These are phyloP conservation scores for Drosophila erecta DNA, from an alignment of 1,140 invertebrate species.

Conservation along the genomic window DNA sequence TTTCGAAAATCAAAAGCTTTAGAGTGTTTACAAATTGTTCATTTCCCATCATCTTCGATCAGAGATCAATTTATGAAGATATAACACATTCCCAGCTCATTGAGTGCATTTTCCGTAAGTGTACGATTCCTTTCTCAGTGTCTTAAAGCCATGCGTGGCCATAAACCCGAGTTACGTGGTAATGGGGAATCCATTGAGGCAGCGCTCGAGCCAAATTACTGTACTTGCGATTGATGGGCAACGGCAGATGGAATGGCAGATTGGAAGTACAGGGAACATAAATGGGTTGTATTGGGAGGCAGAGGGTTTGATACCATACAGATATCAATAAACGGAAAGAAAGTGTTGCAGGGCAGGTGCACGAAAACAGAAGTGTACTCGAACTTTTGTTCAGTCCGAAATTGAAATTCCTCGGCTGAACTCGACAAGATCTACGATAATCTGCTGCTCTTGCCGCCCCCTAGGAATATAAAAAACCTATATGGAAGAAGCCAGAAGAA, in stretches of 20 bases:
- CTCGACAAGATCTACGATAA: constrained; percentile 30
- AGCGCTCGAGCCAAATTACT: constrained; percentile 63
- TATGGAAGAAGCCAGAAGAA: constrained; percentile 4
- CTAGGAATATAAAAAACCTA: constrained; percentile 18
- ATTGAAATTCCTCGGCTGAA: constrained; percentile 41
- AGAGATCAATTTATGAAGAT: background rate
- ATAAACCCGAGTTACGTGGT: constrained; percentile 78
- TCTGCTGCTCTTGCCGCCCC: constrained; percentile 23
- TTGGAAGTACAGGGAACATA: constrained; percentile 6
- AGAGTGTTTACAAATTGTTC: background rate
- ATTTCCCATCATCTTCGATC: background rate
- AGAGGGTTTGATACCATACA: constrained; percentile 15
- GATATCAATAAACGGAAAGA: constrained; percentile 52
- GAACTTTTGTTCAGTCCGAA: constrained; percentile 10
- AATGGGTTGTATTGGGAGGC: constrained; percentile 3
- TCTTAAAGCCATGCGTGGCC: constrained; percentile 30
- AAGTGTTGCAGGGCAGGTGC: constrained; percentile 53
- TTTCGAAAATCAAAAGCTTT: too few relatives aligned
- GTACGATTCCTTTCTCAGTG: constrained; percentile 14
- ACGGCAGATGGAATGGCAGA: constrained; percentile 30
- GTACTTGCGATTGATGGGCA: constrained; percentile 66
- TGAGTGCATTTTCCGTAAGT: background rate
- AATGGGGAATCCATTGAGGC: constrained; percentile 59
- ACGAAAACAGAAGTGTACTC: background rate
- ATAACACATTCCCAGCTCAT: background rate